Conservation (phyloP, 2,888 invertebrate species). For the Macrophya annulata region DNA sequence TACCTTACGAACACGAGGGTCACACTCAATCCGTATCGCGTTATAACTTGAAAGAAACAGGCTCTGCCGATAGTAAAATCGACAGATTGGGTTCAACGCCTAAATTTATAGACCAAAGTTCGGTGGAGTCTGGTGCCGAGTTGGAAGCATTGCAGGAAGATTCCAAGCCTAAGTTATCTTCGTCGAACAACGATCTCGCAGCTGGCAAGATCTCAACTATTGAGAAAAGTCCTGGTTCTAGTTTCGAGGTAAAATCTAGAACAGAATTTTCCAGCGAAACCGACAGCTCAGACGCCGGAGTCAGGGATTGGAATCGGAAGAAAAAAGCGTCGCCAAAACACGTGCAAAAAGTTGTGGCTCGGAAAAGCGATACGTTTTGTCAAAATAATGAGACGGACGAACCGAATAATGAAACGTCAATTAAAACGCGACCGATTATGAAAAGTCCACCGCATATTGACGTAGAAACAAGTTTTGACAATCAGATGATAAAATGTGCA, state of each 20-base stretch:
- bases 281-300: constrained; percentile 63
- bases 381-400: not conserved
- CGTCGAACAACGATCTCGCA: constrained; percentile 43
- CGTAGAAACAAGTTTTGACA: not conserved
- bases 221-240: constrained; percentile 36
- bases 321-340: constrained; percentile 17
- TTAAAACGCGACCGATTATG: not conserved
- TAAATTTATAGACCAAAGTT: constrained; percentile 76
- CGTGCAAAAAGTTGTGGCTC: not conserved
- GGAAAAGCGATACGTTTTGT: not conserved
- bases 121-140: constrained; percentile 74
- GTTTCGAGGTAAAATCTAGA: constrained; percentile 57
- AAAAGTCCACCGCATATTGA: not conserved
- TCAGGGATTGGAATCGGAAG: constrained; percentile 39
- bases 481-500: not conserved
- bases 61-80: constrained; percentile 53
- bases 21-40: constrained; percentile 55
- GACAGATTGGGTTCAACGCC: constrained; percentile 69
- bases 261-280: constrained; percentile 62
- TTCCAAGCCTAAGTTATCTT: constrained; percentile 57
- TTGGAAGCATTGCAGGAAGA: constrained; percentile 64
- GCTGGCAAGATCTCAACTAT: not conserved
- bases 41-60: constrained; percentile 43
- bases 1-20: constrained; percentile 72
- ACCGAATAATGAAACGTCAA: not conserved